These are phyloP conservation scores for Otus sunia DNA, from an alignment of 2,113 vertebrate genomes.

Conservation along the genomic window DNA sequence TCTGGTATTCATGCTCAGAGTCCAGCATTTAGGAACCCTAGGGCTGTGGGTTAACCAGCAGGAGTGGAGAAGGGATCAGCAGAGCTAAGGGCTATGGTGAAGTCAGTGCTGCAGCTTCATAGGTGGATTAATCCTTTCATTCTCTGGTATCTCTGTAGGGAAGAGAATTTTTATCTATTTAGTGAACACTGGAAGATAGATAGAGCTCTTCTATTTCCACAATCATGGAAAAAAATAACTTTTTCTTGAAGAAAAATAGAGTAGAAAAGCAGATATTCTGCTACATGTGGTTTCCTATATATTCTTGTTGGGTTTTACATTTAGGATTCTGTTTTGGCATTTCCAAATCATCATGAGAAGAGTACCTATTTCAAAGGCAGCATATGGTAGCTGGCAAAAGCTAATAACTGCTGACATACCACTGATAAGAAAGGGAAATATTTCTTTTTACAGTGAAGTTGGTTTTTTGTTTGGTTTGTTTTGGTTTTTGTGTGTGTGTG, in stretches of 20 bases:
- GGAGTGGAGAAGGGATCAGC: neutral
- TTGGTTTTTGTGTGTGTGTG: neutral
- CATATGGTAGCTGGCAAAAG: neutral
- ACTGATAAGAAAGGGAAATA: neutral
- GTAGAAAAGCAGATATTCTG: neutral
- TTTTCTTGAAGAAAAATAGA: neutral
- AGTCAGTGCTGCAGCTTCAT: neutral
- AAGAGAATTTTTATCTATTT: neutral
- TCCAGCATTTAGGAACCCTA: too few relatives aligned
- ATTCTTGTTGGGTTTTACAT: neutral
- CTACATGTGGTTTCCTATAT: neutral
- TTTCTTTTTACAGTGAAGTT: neutral
- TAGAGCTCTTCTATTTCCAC: neutral
- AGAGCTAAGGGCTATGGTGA: neutral
- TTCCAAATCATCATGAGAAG: neutral
- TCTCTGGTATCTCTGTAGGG: neutral
- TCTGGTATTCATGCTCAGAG: neutral
- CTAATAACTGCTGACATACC: neutral
- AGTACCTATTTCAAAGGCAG: neutral
- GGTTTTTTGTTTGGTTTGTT: too few relatives aligned
- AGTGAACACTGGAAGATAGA: neutral
- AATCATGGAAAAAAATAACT: neutral
- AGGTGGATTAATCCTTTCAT: neutral
- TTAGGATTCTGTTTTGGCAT: neutral
- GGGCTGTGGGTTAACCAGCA: neutral